Percentiles rank a stretch among this genome's conserved stretches.
These are phyloP conservation scores for Luehdorfia chinensis DNA, from an alignment of 1,140 invertebrate genomes.

Conservation along the genomic window DNA sequence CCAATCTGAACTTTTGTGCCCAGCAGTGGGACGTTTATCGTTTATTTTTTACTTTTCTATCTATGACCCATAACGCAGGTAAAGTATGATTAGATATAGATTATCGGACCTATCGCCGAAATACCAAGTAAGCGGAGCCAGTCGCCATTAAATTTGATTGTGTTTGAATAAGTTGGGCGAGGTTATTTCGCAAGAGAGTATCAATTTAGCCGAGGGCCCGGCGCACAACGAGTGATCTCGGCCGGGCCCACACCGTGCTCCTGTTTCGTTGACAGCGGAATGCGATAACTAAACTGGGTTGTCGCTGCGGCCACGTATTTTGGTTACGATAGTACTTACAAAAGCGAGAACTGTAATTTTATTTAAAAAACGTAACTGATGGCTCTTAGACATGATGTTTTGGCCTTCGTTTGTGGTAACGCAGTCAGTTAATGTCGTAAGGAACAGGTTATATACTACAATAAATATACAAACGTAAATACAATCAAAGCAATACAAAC, in stretches of 20 bases:
- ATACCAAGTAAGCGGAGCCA: conserved; percentile 22
- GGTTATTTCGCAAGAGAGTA: conserved; percentile 72
- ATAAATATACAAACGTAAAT: too few relatives aligned
- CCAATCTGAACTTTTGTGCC: too few relatives aligned
- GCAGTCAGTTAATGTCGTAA: too few relatives aligned
- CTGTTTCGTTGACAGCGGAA: conserved; percentile 58
- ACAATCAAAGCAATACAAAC: too few relatives aligned
- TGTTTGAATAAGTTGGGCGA: conserved; percentile 65
- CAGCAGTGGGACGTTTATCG: too few relatives aligned
- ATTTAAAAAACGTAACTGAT: too few relatives aligned
- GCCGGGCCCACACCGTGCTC: conserved; percentile 24
- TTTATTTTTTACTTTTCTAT: too few relatives aligned
- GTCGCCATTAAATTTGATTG: conserved; percentile 53
- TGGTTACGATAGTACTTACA: conserved; percentile 38
- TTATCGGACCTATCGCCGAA: conserved; percentile 13
- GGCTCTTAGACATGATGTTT: too few relatives aligned
- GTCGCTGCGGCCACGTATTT: conserved; percentile 41
- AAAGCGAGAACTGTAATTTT: neutral
- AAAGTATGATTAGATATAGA: too few relatives aligned
- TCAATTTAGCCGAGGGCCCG: conserved; percentile 64
- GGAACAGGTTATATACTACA: too few relatives aligned
- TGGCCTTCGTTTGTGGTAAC: too few relatives aligned
- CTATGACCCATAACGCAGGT: too few relatives aligned
- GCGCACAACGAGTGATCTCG: conserved; percentile 26
- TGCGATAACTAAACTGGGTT: conserved; percentile 60